These are phyloP conservation scores for Plotosus lineatus DNA, from an alignment of 2,113 vertebrate species.

Conservation along the genomic window DNA sequence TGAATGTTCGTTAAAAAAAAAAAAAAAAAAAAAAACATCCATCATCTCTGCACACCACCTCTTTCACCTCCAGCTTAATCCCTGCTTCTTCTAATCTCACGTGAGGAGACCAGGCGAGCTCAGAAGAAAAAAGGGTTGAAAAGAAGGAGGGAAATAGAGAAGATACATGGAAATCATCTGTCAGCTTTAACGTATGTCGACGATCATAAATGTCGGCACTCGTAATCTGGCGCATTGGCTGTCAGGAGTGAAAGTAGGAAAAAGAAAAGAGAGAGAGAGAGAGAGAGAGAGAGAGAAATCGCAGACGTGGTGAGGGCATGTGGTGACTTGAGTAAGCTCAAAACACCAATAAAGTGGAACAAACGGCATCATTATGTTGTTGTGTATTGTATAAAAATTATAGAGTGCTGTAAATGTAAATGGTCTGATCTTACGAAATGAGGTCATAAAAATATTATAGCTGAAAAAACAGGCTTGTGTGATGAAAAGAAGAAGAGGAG, in stretches of 20 bases:
- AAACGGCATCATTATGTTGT: constrained; percentile 23
- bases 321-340: neutral
- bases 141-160: neutral
- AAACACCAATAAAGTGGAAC: constrained; percentile 9
- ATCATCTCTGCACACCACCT: constrained; percentile 10
- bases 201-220: constrained; percentile 49
- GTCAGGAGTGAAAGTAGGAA: constrained; percentile 39
- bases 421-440: constrained; percentile 21
- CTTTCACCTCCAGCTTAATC: constrained; percentile 56
- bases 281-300: constrained; percentile 28
- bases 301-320: constrained; percentile 7
- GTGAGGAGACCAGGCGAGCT: constrained; percentile 42
- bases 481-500: neutral
- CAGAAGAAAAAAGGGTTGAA: constrained; percentile 10
- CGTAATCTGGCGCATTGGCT: constrained; percentile 33
- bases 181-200: constrained; percentile 46
- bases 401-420: constrained; percentile 19
- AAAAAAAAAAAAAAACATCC: constrained; percentile 47
- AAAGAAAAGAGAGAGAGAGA: constrained; percentile 27
- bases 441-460: constrained; percentile 34
- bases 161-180: constrained; percentile 30
- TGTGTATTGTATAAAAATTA: constrained; percentile 21
- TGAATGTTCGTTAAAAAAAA: constrained; percentile 62
- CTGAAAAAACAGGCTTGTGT: constrained; percentile 7
- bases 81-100: constrained; percentile 49